Evolutionary conservation across 2,797 vertebrate species (phyloP), one percentile per base, ranked within the genome.

Genomic region (Hylomyscus alleni): DNA sequence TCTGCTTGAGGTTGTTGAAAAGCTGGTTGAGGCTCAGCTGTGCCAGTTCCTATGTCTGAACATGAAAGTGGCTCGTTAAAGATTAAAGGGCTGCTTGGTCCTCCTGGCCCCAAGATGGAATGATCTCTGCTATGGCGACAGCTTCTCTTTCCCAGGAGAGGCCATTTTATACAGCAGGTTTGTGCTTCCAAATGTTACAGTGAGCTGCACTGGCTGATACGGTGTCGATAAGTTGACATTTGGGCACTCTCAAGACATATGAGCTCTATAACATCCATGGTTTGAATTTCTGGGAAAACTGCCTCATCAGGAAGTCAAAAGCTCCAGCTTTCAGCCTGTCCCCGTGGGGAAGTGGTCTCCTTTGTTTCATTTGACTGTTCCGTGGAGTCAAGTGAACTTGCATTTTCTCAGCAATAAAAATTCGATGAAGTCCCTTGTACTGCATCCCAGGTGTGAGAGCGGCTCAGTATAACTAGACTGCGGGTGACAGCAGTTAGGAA

Each of bases 81-180:
- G 95, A 97, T 98, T 96, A 97, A 98, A 97, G 34, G 85, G 77
- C 85, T 94, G 90, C 95, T 88, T 77, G 69, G 88, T 97, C 94
- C 94, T 97, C 76, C 81, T 89, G 97, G 93, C 90, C 96, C 92
- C 95, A 87, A 72, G 97, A 97, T 92, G 95, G 94, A 97, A 93
- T 96, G 96, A 97, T 97, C 90, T 82, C 94, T 6, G 4, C 95
- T 81, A 84, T 96, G 96, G 95, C 3, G 82, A 97, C 97, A 89
- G 95, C 58, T 67, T 93, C 24, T 62, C 20, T 97, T 40, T 97
- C 97, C 97, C 97, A 96, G 94, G 97, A 97, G 97, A 98, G 96
- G 96, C 95, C 97, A 96, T 95, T 94, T 91, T 95, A 97, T 97
- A 94, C 89, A 47, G 84, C 50, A 84, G 84, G 82, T 50, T 83